phyloP scores from a whole-genome alignment of 2,797 vertebrate genomes.

The Columba guinea region DNA sequence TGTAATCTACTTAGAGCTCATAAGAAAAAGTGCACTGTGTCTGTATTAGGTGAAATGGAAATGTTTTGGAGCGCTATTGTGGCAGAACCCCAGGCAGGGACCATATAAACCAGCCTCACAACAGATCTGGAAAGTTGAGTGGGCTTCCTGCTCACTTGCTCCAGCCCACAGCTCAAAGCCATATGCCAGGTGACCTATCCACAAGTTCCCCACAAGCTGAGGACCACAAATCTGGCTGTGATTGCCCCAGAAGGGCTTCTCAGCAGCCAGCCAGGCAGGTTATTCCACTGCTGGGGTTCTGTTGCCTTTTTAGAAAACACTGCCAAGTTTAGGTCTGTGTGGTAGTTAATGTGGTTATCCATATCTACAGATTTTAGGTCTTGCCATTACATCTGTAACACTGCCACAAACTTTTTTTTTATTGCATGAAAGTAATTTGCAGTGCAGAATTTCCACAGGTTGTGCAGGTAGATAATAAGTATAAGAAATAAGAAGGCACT shows the following conservation, averaged over 20 bases:
- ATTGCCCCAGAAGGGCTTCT: background rate
- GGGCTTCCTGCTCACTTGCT: background rate
- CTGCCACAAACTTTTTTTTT: rapidly evolving
- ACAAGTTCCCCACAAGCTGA: background rate
- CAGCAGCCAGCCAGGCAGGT: background rate
- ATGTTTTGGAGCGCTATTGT: background rate
- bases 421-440: background rate
- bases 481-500: background rate
- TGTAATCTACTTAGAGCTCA: background rate
- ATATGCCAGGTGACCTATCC: background rate
- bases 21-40: background rate
- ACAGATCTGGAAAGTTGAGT: background rate
- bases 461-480: background rate
- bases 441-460: background rate
- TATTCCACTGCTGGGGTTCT: background rate
- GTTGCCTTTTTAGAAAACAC: background rate
- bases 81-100: background rate
- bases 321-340: background rate
- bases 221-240: background rate
- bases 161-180: background rate
- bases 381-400: background rate
- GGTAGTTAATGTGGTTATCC: background rate
- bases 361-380: background rate
- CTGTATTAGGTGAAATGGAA: background rate
- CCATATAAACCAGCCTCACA: background rate